Evolutionary conservation across 1,140 invertebrate species (phyloP).

Genomic region (Brachystomella parvula): DNA sequence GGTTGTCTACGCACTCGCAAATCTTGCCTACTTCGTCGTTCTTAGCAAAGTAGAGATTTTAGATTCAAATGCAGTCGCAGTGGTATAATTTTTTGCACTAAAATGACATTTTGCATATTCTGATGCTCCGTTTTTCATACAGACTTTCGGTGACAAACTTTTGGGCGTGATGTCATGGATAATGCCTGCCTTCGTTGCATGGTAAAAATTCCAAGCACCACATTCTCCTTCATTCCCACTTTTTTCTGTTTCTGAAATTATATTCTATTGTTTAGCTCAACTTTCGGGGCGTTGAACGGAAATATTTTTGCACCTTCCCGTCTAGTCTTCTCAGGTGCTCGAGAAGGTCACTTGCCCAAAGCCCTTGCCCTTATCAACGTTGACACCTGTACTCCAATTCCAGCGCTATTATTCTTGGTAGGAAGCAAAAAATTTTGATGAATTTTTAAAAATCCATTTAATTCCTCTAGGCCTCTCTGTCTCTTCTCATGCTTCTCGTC

Average conservation of each 20-base stretch:
- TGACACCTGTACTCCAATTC: slow-evolving; percentile 69
- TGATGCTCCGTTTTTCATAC: background rate
- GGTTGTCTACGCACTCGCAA: slow-evolving; percentile 81
- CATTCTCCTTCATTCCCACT: slow-evolving; percentile 51
- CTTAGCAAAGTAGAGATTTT: slow-evolving; percentile 72
- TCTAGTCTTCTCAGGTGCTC: slow-evolving; percentile 83
- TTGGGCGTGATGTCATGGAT: slow-evolving; percentile 64
- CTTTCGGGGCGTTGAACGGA: slow-evolving; percentile 76
- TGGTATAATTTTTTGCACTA: slow-evolving; percentile 52
- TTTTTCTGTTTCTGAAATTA: slow-evolving; percentile 44
- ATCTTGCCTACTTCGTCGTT: slow-evolving; percentile 88
- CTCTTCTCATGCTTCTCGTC: slow-evolving; percentile 50
- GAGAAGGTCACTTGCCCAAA: slow-evolving; percentile 79
- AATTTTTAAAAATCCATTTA: background rate
- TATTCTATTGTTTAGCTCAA: slow-evolving; percentile 42
- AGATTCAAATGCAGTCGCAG: slow-evolving; percentile 83
- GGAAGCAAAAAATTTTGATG: slow-evolving; percentile 37
- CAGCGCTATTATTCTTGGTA: slow-evolving; percentile 77
- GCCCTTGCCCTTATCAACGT: slow-evolving; percentile 77
- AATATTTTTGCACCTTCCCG: slow-evolving; percentile 76
- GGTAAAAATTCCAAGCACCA: slow-evolving; percentile 42
- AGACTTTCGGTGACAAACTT: slow-evolving; percentile 62
- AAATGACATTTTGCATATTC: background rate
- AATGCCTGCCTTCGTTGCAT: slow-evolving; percentile 75
- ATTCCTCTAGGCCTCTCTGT: slow-evolving; percentile 46